Conservation (phyloP, 2,888 invertebrate genomes). For the Drosophila hawaiiensis region DNA sequence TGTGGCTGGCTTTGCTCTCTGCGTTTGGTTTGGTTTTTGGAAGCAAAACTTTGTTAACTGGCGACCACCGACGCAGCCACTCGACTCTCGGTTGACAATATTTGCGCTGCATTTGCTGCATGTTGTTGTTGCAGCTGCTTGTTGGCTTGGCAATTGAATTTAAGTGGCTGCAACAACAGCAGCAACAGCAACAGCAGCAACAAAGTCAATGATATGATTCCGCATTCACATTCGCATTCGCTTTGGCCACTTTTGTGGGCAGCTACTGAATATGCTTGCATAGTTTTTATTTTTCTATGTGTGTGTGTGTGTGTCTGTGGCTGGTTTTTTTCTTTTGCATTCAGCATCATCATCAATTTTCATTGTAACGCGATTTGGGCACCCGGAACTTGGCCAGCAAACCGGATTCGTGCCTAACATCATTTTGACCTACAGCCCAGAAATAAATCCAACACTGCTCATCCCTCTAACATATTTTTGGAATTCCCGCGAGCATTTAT, state of each 20-base stretch:
- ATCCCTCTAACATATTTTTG: slow-evolving; percentile 21
- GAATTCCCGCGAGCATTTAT: slow-evolving; percentile 68
- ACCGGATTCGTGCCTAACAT: slow-evolving; percentile 74
- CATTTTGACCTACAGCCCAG: slow-evolving; percentile 46
- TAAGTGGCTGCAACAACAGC: slow-evolving; percentile 62
- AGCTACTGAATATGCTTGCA: slow-evolving; percentile 68
- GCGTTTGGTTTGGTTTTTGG: slow-evolving; percentile 50
- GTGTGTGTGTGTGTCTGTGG: background rate
- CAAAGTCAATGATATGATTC: slow-evolving; percentile 61
- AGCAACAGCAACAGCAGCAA: slow-evolving; percentile 43
- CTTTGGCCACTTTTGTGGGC: slow-evolving; percentile 73
- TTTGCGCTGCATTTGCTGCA: slow-evolving; percentile 64
- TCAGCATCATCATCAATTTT: slow-evolving; percentile 75
- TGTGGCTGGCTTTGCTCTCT: slow-evolving; percentile 11
- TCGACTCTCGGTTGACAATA: slow-evolving; percentile 66
- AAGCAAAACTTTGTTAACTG: slow-evolving; percentile 75
- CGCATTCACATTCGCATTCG: slow-evolving; percentile 46
- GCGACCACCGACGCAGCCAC: slow-evolving; percentile 42
- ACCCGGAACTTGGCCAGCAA: slow-evolving; percentile 48
- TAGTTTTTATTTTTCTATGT: slow-evolving; percentile 47
- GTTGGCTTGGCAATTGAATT: slow-evolving; percentile 74
- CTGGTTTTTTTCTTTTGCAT: slow-evolving; percentile 18
- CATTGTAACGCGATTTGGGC: slow-evolving; percentile 81
- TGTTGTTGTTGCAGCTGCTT: slow-evolving; percentile 43
- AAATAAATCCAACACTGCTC: background rate